Evolutionary conservation across 2,888 invertebrate genomes (phyloP).

Genomic region (Tortrix viridana): DNA sequence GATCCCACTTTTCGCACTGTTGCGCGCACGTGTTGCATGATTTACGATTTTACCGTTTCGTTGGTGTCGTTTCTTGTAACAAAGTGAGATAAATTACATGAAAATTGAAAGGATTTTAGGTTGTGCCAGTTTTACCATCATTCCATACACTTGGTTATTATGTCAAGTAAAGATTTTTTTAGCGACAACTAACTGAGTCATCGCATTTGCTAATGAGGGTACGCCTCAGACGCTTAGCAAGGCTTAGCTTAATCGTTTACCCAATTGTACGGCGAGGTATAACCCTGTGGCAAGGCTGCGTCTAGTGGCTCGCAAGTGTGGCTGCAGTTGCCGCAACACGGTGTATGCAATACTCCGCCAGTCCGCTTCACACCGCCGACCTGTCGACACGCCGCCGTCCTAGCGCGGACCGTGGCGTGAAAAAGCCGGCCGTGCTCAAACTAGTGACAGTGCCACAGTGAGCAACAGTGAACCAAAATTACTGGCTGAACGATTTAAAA

Average conservation of each 20-base stretch:
- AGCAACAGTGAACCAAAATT: conserved; percentile 66
- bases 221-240: conserved; percentile 1
- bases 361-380: conserved; percentile 70
- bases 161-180: not conserved
- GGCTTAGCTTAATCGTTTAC: conserved; percentile 16
- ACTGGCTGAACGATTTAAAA: conserved; percentile 53
- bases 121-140: too few relatives aligned
- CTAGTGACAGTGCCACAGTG: conserved; percentile 79
- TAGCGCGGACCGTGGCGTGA: conserved; percentile 60
- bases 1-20: conserved; percentile 20
- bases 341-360: conserved; percentile 47
- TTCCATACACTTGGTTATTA: not conserved
- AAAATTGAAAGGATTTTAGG: not conserved
- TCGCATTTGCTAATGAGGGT: conserved; percentile 15
- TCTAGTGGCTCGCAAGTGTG: conserved; percentile 24
- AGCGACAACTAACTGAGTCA: conserved; percentile 7
- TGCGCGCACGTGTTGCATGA: conserved; percentile 21
- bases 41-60: conserved; percentile 12
- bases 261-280: conserved; percentile 22
- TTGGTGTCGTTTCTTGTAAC: not conserved
- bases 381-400: conserved; percentile 60
- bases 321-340: conserved; percentile 25
- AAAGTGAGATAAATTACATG: not conserved
- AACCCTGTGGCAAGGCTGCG: conserved; percentile 10
- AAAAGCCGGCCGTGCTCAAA: conserved; percentile 66